Evolutionary conservation across 2,888 invertebrate genomes (phyloP).

Genomic region (Terebella lapidaria): DNA sequence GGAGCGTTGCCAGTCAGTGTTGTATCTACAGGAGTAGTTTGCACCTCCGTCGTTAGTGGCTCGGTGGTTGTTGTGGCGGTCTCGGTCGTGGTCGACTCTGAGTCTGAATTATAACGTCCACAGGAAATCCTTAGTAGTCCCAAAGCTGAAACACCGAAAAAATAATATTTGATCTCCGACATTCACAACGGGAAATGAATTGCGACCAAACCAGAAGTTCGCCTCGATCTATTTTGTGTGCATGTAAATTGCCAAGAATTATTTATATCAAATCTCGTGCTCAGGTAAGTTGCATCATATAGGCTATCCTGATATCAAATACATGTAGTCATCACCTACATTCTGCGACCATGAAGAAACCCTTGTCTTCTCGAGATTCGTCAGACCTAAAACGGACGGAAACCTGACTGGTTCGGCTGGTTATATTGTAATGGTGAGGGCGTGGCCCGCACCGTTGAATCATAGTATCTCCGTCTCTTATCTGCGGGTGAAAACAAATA

Average conservation of each 20-base stretch:
- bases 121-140: not conserved
- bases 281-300: too few relatives aligned
- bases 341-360: constrained; percentile 16
- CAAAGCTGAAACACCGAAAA: not conserved
- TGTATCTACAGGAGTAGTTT: not conserved
- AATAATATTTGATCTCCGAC: not conserved
- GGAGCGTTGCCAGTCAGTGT: too few relatives aligned
- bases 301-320: too few relatives aligned
- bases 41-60: not conserved
- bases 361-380: constrained; percentile 9
- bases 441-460: constrained; percentile 16
- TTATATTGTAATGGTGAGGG: constrained; percentile 15
- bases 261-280: too few relatives aligned
- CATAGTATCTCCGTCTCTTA: constrained; percentile 4
- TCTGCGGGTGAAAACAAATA: not conserved
- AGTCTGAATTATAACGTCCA: not conserved
- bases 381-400: constrained; percentile 10
- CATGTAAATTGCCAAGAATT: too few relatives aligned
- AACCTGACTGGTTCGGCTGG: constrained; percentile 8
- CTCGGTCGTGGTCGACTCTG: not conserved
- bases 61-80: not conserved
- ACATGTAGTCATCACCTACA: too few relatives aligned
- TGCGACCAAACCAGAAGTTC: not conserved
- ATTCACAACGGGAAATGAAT: not conserved
- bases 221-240: too few relatives aligned